phyloP scores from a whole-genome alignment of 2,113 vertebrate genomes.

The Arizona elegans region DNA sequence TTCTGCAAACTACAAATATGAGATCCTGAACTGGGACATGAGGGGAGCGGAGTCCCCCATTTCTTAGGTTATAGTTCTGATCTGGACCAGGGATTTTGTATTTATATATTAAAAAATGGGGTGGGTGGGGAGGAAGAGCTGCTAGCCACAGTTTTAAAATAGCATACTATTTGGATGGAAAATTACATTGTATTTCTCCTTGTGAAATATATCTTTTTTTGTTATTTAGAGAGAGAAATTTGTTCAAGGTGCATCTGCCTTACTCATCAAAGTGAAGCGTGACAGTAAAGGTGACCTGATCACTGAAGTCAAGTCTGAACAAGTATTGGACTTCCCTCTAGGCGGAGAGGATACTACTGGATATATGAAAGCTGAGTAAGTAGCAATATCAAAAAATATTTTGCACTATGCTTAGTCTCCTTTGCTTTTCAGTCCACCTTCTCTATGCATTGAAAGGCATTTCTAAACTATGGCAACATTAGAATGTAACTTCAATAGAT shows the following conservation, averaged over 20 bases:
- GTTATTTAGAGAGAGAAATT: conserved; percentile 67
- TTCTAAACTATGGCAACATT: not conserved
- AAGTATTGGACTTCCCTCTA: conserved; percentile 77
- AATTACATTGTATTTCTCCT: not conserved
- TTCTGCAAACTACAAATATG: not conserved
- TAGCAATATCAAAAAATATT: not conserved
- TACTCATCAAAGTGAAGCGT: conserved; percentile 74
- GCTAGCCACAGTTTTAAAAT: not conserved
- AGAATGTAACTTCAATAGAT: not conserved
- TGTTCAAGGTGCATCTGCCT: conserved; percentile 70
- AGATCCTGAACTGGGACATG: not conserved
- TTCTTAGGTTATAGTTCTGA: not conserved
- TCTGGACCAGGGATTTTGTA: not conserved
- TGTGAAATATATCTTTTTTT: conserved; percentile 16
- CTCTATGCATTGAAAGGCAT: not conserved
- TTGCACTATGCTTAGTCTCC: not conserved
- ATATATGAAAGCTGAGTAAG: conserved; percentile 74
- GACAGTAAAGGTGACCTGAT: conserved; percentile 65
- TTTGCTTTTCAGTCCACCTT: not conserved
- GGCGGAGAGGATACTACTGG: conserved; percentile 72
- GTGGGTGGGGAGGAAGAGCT: not conserved
- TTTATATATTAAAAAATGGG: not conserved
- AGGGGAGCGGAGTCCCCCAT: not conserved
- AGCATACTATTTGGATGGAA: fast-evolving
- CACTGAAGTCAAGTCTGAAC: conserved; percentile 67